Base-by-base conservation (phyloP, 2,888 invertebrate species). In the Bimastos eiseni region DNA sequence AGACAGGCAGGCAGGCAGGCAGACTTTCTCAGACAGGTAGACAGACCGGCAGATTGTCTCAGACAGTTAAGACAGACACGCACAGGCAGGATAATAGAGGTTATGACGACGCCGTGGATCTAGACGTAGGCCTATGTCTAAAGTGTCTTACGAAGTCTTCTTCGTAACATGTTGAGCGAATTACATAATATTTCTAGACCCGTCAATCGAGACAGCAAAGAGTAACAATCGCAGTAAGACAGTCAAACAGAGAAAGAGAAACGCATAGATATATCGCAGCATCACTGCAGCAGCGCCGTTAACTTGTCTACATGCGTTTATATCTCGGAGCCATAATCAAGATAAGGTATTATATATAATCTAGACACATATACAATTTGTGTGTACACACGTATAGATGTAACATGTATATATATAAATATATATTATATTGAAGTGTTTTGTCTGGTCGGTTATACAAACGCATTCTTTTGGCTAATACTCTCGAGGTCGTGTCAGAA, bases 401-500 rank as follows among this genome's bases (percentile, higher is more conserved):
- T n/a, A n/a, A n/a, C 21, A 49, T 49, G 24, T 24, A 24, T 49
- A 49, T 49, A 49, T 24, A 24, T 49, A 49, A 24, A 49, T 49
- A 49, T 49, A 49, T 49, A 44, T 13, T 2, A 55, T 55, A 70
- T 30, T n/a, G 30, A 70, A 70, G 70, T 70, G 70, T 70, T 70
- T 70, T 70, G 70, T n/a, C 70, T 70, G 70, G 70, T 70, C 5
- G 13, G 17, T n/a, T 70, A 70, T n/a, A 70, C 70, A n/a, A 70
- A 70, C 70, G 70, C 70, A 70, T 70, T 30, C 70, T 70, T 70
- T 70, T n/a, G n/a, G 70, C 70, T 70, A n/a, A 70, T 70, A 70
- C n/a, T 4, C 70, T 70, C n/a, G 70, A 70, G 70, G 70, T 70
- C 70, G n/a, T 70, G n/a, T 70, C 70, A 3, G 11, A 30, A 70